These are phyloP conservation scores for Zygothrica quintamaculata DNA, from an alignment of 2,888 invertebrate genomes.

Conservation along the genomic window DNA sequence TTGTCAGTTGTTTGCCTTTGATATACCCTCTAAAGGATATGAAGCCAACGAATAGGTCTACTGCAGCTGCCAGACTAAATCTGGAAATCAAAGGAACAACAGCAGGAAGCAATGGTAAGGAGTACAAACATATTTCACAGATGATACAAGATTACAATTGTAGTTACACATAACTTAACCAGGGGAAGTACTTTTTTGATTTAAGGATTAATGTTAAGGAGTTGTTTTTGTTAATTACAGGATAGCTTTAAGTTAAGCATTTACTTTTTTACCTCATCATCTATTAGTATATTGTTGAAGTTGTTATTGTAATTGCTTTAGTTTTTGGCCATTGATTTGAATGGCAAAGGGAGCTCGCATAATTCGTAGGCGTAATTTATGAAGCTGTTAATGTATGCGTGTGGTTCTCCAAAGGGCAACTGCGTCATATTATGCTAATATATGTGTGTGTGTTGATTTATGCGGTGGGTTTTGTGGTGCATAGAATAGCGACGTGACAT, in stretches of 20 bases:
- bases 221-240: too few relatives aligned
- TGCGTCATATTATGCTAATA: constrained; percentile 59
- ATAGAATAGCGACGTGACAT: constrained; percentile 49
- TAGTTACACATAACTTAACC: too few relatives aligned
- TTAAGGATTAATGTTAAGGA: too few relatives aligned
- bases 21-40: background rate
- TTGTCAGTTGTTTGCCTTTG: constrained; percentile 48
- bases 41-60: too few relatives aligned
- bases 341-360: constrained; percentile 33
- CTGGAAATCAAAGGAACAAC: too few relatives aligned
- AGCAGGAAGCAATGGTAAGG: too few relatives aligned
- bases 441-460: constrained; percentile 38
- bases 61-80: too few relatives aligned
- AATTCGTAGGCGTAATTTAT: constrained; percentile 66
- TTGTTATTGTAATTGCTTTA: constrained; percentile 59
- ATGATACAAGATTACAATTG: too few relatives aligned
- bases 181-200: too few relatives aligned
- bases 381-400: constrained; percentile 33
- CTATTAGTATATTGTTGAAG: constrained; percentile 5
- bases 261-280: constrained; percentile 34
- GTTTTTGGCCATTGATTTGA: constrained; percentile 65
- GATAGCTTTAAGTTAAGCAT: too few relatives aligned
- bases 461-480: constrained; percentile 38
- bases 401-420: constrained; percentile 22
- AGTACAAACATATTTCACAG: too few relatives aligned